phyloP scores from a whole-genome alignment of 92 coral and sea anemone species.

The Siderastrea radians region DNA sequence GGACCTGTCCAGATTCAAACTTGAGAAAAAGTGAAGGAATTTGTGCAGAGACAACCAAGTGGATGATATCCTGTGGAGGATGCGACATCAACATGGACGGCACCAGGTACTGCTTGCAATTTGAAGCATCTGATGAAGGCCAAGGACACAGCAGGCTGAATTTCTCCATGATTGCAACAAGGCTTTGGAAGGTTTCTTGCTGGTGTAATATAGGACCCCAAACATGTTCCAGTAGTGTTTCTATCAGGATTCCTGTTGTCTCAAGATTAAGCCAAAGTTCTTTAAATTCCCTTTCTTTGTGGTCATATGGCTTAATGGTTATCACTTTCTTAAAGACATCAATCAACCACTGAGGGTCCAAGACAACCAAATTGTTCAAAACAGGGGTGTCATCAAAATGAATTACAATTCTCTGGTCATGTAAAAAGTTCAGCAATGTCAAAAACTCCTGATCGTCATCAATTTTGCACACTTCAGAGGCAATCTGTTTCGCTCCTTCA shows the following conservation, averaged over 20 bases:
- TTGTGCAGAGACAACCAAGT: slow-evolving; percentile 10
- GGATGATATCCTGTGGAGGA: slow-evolving; percentile 20
- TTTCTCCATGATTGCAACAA: slow-evolving; percentile 73
- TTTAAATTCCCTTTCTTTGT: slow-evolving; percentile 11
- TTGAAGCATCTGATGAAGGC: slow-evolving; percentile 35
- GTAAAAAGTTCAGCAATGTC: slow-evolving; percentile 61
- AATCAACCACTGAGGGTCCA: slow-evolving; percentile 75
- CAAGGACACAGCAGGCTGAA: slow-evolving; percentile 65
- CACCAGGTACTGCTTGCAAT: slow-evolving; percentile 38
- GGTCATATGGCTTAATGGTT: slow-evolving; percentile 48
- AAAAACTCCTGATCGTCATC: slow-evolving; percentile 31
- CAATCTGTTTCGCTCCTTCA: slow-evolving; percentile 50
- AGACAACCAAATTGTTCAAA: slow-evolving; percentile 37
- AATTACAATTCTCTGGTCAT: slow-evolving; percentile 68
- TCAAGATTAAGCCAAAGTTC: slow-evolving; percentile 60
- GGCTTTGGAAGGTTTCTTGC: slow-evolving; percentile 22
- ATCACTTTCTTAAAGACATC: slow-evolving; percentile 72
- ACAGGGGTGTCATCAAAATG: slow-evolving; percentile 54
- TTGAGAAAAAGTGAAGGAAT: slow-evolving; percentile 54
- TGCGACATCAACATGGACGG: slow-evolving; percentile 67
- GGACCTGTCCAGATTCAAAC: slow-evolving; percentile 51
- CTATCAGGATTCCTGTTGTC: slow-evolving; percentile 43
- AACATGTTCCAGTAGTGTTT: slow-evolving; percentile 35
- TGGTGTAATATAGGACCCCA: slow-evolving; percentile 41
- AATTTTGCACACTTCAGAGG: slow-evolving; percentile 31